Percentiles rank a stretch among this genome's conserved stretches.
Evolutionary conservation across 2,888 invertebrate genomes (phyloP).

Genomic region (Bhutanitis thaidina): DNA sequence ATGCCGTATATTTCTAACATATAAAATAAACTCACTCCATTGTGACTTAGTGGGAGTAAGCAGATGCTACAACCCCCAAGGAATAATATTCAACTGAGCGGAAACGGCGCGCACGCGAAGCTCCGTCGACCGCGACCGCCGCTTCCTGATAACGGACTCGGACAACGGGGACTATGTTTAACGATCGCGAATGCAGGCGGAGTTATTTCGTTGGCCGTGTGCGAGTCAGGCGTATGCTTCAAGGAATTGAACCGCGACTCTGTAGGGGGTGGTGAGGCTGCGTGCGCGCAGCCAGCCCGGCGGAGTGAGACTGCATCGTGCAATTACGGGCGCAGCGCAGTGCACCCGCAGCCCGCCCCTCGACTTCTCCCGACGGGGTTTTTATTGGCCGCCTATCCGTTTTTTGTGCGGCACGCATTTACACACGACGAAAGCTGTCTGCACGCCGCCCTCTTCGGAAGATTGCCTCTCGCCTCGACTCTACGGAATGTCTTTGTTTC

Average conservation of each 20-base stretch:
- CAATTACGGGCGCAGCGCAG: conserved; percentile 56
- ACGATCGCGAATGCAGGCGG: conserved; percentile 39
- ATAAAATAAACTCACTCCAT: conserved; percentile 62
- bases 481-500: conserved; percentile 67
- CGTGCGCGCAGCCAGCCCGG: conserved; percentile 74
- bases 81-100: conserved; percentile 27
- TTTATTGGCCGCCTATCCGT: conserved; percentile 75
- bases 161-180: conserved; percentile 32
- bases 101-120: conserved; percentile 56
- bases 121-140: conserved; percentile 33
- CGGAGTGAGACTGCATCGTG: conserved; percentile 67
- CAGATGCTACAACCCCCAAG: conserved; percentile 21
- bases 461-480: conserved; percentile 65
- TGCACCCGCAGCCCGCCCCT: conserved; percentile 73
- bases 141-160: conserved; percentile 55
- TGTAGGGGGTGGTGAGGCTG: conserved; percentile 50
- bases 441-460: conserved; percentile 62
- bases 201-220: conserved; percentile 32
- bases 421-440: conserved; percentile 71
- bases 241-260: conserved; percentile 33
- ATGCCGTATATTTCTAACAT: neutral
- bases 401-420: conserved; percentile 69
- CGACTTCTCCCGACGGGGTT: conserved; percentile 69
- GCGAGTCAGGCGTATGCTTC: conserved; percentile 40
- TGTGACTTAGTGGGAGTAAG: conserved; percentile 28